Conservation (phyloP, 2,888 invertebrate genomes). For the Xestoiulus laeticollis region DNA sequence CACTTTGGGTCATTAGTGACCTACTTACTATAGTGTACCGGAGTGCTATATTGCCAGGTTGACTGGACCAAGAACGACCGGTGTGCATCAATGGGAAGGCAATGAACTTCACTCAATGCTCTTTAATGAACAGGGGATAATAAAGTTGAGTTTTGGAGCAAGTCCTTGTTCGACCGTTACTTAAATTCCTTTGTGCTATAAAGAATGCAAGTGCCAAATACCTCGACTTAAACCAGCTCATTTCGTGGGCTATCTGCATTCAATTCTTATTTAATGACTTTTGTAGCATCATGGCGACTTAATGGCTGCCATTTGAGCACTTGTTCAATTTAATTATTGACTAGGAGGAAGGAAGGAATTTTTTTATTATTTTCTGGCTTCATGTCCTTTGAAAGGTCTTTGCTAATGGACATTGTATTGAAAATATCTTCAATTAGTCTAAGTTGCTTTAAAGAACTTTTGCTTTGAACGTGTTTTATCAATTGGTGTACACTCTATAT, state of each 20-base stretch:
- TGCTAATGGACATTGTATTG: no score
- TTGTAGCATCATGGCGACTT: background rate
- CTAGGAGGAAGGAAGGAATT: background rate
- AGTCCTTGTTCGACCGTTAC: background rate
- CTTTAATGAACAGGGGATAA: background rate
- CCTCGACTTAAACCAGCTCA: background rate
- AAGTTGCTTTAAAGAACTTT: no score
- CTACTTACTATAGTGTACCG: background rate
- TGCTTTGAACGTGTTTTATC: no score
- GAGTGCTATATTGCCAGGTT: constrained; percentile 2
- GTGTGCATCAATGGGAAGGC: background rate
- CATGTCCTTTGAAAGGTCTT: no score
- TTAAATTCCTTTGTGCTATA: background rate
- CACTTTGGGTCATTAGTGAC: background rate
- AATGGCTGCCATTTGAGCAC: background rate
- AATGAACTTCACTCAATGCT: background rate
- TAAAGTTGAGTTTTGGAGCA: background rate
- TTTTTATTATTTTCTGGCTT: background rate
- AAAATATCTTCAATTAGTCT: no score
- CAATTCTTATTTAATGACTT: background rate
- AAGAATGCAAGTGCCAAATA: background rate
- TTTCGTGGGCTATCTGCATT: no score
- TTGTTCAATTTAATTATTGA: background rate
- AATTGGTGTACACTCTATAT: no score
- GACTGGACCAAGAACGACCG: background rate